phyloP scores from a whole-genome alignment of 2,113 vertebrate genomes.

The Todiramphus chloris region DNA sequence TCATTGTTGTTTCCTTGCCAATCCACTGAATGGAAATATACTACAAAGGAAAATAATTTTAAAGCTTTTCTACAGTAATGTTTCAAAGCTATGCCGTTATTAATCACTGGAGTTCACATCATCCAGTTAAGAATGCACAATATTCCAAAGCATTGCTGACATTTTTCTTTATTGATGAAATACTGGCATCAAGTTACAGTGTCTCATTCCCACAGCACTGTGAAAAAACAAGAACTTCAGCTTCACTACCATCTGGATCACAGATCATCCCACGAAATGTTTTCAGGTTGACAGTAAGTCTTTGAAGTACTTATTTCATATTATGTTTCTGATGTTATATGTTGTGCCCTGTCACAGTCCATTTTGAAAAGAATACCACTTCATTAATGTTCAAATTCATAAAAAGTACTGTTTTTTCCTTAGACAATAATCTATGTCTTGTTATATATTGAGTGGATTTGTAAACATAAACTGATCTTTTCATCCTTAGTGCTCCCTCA shows the following conservation, averaged over 20 bases:
- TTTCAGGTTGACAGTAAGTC: constrained; percentile 10
- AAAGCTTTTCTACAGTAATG: constrained; percentile 43
- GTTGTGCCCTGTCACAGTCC: not conserved
- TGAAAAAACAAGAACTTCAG: not conserved
- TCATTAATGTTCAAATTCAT: not conserved
- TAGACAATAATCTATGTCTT: not conserved
- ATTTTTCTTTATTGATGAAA: constrained; percentile 57
- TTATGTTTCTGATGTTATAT: not conserved
- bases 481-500: not conserved
- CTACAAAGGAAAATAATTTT: constrained; percentile 37
- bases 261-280: constrained; percentile 49
- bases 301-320: constrained; percentile 25
- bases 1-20: constrained; percentile 53
- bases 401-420: not conserved
- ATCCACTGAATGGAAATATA: constrained; percentile 50
- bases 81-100: constrained; percentile 10
- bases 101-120: constrained; percentile 16
- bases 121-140: constrained; percentile 19
- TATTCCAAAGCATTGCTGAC: constrained; percentile 41
- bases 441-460: not conserved
- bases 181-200: not conserved
- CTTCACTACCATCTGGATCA: constrained; percentile 37
- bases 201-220: not conserved
- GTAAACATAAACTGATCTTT: not conserved
- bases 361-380: not conserved